Evolutionary conservation across 2,113 vertebrate genomes (phyloP).

Genomic region (Nothoprocta pentlandii): DNA sequence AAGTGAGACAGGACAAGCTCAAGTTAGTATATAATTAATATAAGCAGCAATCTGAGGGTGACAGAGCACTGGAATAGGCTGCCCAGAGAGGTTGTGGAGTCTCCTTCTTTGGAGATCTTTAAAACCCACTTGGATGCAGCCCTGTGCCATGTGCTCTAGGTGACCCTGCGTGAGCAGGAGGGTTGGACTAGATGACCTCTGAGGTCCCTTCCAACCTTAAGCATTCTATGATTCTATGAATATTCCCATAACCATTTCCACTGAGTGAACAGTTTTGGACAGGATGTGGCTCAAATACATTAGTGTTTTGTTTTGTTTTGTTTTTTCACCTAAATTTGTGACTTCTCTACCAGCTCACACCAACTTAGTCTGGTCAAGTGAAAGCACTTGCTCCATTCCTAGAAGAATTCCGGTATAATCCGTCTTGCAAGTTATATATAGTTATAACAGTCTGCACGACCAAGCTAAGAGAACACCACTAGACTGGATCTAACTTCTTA

Average conservation of each 20-base stretch:
- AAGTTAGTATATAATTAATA: not conserved
- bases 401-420: not conserved
- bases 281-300: not conserved
- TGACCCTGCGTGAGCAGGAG: too few relatives aligned
- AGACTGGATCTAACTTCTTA: not conserved
- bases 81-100: too few relatives aligned
- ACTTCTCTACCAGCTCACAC: not conserved
- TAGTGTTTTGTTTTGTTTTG: too few relatives aligned
- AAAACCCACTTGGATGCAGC: too few relatives aligned
- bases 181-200: too few relatives aligned
- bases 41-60: not conserved
- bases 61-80: too few relatives aligned
- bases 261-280: not conserved
- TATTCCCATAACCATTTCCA: not conserved
- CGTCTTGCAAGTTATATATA: not conserved
- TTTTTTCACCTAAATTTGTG: not conserved
- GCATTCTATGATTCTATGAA: not conserved
- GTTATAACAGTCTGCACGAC: not conserved
- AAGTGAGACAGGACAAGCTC: not conserved
- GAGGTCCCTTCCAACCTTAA: too few relatives aligned
- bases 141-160: too few relatives aligned
- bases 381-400: not conserved
- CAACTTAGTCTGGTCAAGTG: not conserved
- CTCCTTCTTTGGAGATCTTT: too few relatives aligned
- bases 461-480: not conserved